Percentiles rank a stretch among this genome's conserved stretches.
Evolutionary conservation across 1,140 invertebrate genomes (phyloP).

Genomic region (Nixonia krombeini): DNA sequence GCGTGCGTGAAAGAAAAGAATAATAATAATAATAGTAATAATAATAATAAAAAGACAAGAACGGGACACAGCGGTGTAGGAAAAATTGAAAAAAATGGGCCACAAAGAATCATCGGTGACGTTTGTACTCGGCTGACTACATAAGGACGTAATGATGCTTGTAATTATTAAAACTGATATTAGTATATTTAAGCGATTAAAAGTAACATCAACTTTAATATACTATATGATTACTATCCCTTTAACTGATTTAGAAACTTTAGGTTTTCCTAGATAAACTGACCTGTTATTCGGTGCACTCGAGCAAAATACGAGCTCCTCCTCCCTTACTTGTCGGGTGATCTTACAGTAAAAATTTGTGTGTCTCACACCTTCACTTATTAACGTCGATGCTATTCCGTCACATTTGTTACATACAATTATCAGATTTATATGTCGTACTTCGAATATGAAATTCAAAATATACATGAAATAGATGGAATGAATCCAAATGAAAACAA

Average conservation of each 20-base stretch:
- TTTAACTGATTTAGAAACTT: constrained; percentile 57
- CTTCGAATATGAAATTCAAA: too few relatives aligned
- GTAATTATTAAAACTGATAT: constrained; percentile 72
- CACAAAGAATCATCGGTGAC: constrained; percentile 53
- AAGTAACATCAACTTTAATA: constrained; percentile 70
- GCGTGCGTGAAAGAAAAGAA: constrained; percentile 13
- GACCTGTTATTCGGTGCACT: constrained; percentile 33
- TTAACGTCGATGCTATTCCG: too few relatives aligned
- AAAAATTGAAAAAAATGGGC: constrained; percentile 22
- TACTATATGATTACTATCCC: constrained; percentile 68
- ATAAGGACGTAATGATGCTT: constrained; percentile 71
- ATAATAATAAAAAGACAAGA: too few relatives aligned
- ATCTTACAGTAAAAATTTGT: too few relatives aligned
- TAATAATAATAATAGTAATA: constrained; percentile 12
- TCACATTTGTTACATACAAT: too few relatives aligned
- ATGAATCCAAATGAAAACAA: too few relatives aligned
- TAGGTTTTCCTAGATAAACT: constrained; percentile 55
- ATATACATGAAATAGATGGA: too few relatives aligned
- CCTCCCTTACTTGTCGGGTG: too few relatives aligned
- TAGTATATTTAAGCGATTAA: constrained; percentile 71
- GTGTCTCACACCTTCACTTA: too few relatives aligned
- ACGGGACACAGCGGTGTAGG: too few relatives aligned
- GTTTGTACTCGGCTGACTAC: constrained; percentile 64
- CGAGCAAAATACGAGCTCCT: neutral
- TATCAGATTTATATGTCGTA: too few relatives aligned